A percentile compares a stretch with the other conserved stretches of the same genome.
These are phyloP conservation scores for Clanis bilineata DNA, from an alignment of 2,888 invertebrate genomes.

Conservation along the genomic window DNA sequence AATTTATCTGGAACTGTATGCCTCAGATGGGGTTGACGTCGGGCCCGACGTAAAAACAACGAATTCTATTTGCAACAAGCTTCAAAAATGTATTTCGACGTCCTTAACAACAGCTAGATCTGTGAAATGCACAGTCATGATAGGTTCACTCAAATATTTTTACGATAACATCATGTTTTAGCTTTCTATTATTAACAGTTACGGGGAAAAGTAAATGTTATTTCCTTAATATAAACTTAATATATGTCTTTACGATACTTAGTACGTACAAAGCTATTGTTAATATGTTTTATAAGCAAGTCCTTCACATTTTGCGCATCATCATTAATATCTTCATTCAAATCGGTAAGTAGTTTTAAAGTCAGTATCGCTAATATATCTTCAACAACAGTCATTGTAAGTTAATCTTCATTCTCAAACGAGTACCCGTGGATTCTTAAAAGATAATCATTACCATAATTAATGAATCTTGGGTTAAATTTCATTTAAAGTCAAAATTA, in stretches of 20 bases:
- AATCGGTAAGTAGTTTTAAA: not conserved
- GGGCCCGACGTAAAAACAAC: too few species aligned
- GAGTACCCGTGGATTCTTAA: too few species aligned
- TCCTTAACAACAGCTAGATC: not conserved
- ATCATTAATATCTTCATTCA: not conserved
- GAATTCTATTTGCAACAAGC: too few species aligned
- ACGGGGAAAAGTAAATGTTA: not conserved
- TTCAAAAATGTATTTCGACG: too few species aligned
- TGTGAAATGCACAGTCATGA: not conserved
- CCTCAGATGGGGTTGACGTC: too few species aligned
- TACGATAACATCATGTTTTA: not conserved
- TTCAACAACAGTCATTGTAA: not conserved
- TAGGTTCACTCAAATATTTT: not conserved
- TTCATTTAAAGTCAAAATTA: too few species aligned
- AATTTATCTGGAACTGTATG: too few species aligned
- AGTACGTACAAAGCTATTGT: not conserved
- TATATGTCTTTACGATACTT: too few species aligned
- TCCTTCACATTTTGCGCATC: not conserved
- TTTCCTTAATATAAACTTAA: not conserved
- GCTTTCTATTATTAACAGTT: slow-evolving; percentile 4
- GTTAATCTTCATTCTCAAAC: not conserved
- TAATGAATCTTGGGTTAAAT: too few species aligned
- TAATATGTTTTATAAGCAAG: not conserved
- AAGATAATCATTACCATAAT: too few species aligned
- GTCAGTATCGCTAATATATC: not conserved